Evolutionary conservation across 92 coral and sea anemone species (phyloP).

Genomic region (Epizoanthus scotinus): DNA sequence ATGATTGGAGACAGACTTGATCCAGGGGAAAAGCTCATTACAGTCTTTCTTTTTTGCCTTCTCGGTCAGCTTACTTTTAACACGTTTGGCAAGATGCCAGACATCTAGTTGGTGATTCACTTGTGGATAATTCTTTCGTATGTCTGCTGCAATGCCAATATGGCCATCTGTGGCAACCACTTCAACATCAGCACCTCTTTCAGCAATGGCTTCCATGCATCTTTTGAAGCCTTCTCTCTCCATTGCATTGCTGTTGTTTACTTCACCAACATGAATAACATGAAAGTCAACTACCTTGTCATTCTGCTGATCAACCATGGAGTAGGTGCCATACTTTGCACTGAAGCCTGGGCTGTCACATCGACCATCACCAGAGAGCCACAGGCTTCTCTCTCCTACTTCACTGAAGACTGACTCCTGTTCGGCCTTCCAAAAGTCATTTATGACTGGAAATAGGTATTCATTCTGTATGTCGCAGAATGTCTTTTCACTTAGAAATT

Average conservation of each 20-base stretch:
- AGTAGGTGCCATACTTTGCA: conserved; percentile 61
- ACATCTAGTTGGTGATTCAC: neutral
- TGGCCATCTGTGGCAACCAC: conserved; percentile 33
- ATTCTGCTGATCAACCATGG: conserved; percentile 48
- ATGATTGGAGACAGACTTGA: neutral
- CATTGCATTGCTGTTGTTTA: conserved; percentile 51
- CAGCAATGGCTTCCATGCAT: conserved; percentile 11
- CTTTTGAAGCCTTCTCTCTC: conserved; percentile 51
- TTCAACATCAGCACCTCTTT: neutral
- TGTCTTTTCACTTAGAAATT: no score
- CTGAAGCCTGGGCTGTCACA: conserved; percentile 64
- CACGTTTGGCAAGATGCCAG: conserved; percentile 1
- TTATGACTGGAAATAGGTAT: no score
- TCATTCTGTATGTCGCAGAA: no score
- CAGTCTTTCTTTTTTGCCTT: conserved; percentile 8
- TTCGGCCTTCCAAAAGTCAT: no score
- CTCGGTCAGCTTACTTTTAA: neutral
- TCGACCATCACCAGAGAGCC: no score
- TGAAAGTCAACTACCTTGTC: conserved; percentile 51
- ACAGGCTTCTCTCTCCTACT: conserved; percentile 40
- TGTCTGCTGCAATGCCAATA: neutral
- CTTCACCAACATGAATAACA: conserved; percentile 62
- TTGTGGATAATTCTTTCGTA: neutral
- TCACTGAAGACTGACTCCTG: no score
- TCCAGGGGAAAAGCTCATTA: conserved; percentile 4